Evolutionary conservation across 1,140 invertebrate species (phyloP).

Genomic region (Drosophila leontia): DNA sequence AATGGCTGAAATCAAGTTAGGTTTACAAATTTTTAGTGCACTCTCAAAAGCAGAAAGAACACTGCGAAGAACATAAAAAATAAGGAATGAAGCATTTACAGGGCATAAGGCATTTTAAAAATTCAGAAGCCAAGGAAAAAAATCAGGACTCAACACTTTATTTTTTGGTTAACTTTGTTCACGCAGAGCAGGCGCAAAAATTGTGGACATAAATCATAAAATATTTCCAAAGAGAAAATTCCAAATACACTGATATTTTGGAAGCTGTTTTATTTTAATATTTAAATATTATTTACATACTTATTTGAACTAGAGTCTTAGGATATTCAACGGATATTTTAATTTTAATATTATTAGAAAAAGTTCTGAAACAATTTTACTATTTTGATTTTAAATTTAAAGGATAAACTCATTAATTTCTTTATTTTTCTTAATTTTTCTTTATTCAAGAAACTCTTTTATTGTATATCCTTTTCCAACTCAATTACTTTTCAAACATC

Average conservation of each 20-base stretch:
- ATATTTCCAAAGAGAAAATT: background rate
- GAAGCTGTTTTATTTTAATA: too few relatives aligned
- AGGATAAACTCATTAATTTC: background rate
- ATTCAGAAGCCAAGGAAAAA: slow-evolving; percentile 36
- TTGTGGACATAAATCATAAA: slow-evolving; percentile 3
- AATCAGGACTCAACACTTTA: background rate
- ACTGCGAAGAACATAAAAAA: slow-evolving; percentile 25
- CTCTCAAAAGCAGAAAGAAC: slow-evolving; percentile 22
- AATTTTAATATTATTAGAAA: too few relatives aligned
- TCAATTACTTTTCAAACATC: background rate
- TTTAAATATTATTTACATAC: too few relatives aligned
- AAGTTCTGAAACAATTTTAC: too few relatives aligned
- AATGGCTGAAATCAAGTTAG: slow-evolving; percentile 49
- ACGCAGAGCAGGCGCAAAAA: slow-evolving; percentile 10
- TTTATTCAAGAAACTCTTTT: background rate
- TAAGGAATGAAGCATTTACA: slow-evolving; percentile 60
- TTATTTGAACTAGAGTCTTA: background rate
- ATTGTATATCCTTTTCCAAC: background rate
- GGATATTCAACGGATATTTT: background rate
- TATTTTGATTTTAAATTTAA: too few relatives aligned
- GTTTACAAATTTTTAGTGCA: slow-evolving; percentile 66
- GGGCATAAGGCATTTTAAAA: slow-evolving; percentile 49
- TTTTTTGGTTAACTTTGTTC: background rate
- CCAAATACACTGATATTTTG: background rate
- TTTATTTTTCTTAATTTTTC: background rate